Percentiles rank a stretch among this genome's conserved stretches.
Conservation (phyloP, 1,140 invertebrate genomes). For the Holcopasites calliopsidis region DNA sequence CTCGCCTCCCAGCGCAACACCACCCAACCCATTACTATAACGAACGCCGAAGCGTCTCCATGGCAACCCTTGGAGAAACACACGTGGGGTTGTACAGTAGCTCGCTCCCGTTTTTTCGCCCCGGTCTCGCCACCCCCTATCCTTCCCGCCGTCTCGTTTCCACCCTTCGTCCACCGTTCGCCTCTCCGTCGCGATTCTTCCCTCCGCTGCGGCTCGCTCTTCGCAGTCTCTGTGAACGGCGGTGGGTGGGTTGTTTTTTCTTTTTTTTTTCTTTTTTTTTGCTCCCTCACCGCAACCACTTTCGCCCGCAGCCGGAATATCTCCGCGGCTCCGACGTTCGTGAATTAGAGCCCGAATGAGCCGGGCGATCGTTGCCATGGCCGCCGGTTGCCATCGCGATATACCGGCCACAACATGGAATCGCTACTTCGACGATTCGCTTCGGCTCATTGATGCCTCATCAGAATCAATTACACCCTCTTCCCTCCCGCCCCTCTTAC, state of each 20-base stretch:
- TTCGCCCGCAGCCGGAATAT: slow-evolving; percentile 62
- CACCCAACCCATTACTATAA: slow-evolving; percentile 74
- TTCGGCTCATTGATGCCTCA: slow-evolving; percentile 75
- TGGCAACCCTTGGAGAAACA: slow-evolving; percentile 74
- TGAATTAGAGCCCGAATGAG: slow-evolving; percentile 73
- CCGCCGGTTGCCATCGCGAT: slow-evolving; percentile 78
- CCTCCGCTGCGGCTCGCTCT: slow-evolving; percentile 10
- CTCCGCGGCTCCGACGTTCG: slow-evolving; percentile 63
- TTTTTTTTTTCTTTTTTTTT: slow-evolving; percentile 20
- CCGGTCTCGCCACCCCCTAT: too few relatives aligned
- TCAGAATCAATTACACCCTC: slow-evolving; percentile 74
- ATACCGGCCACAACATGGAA: slow-evolving; percentile 76
- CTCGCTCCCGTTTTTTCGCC: slow-evolving; percentile 55
- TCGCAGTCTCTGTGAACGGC: neutral
- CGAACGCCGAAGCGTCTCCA: slow-evolving; percentile 70
- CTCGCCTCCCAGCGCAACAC: slow-evolving; percentile 67
- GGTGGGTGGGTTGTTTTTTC: neutral
- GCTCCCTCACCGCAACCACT: slow-evolving; percentile 63
- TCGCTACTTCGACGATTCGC: slow-evolving; percentile 77
- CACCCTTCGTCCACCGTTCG: neutral
- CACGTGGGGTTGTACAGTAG: slow-evolving; percentile 60
- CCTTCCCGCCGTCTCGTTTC: neutral
- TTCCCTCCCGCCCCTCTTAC: neutral
- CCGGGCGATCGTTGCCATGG: slow-evolving; percentile 69
- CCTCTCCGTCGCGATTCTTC: slow-evolving; percentile 31